phyloP scores from a whole-genome alignment of 2,797 vertebrate genomes.

The Acipenser oxyrinchus region DNA sequence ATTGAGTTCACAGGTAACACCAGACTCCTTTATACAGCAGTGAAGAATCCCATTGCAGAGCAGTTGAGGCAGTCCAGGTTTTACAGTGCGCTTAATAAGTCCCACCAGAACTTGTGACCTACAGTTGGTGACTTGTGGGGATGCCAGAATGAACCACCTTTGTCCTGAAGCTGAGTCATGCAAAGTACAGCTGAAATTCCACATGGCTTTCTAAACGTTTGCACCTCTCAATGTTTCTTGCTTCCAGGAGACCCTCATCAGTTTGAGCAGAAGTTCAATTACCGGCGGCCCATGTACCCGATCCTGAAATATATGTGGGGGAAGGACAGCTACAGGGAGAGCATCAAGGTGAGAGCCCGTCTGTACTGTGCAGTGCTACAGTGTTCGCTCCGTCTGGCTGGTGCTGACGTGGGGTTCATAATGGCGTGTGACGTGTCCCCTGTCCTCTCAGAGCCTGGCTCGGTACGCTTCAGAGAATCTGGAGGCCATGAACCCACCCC shows the following conservation, averaged over 20 bases:
- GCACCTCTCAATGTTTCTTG: too few relatives aligned
- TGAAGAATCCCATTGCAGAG: neutral
- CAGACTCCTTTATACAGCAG: rapidly evolving
- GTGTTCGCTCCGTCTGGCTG: neutral
- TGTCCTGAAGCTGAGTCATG: too few relatives aligned
- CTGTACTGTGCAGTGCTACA: neutral
- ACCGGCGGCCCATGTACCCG: constrained; percentile 96
- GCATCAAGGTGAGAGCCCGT: constrained; percentile 74
- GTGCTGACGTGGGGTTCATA: too few relatives aligned
- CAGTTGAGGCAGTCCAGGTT: neutral
- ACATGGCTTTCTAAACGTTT: too few relatives aligned
- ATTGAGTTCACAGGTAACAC: constrained; percentile 90
- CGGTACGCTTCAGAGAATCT: constrained; percentile 89
- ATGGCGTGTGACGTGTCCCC: too few relatives aligned
- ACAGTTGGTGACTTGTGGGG: too few relatives aligned
- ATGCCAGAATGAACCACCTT: too few relatives aligned
- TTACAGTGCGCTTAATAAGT: too few relatives aligned
- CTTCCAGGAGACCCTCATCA: constrained; percentile 90
- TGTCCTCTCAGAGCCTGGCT: constrained; percentile 66
- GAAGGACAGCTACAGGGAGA: constrained; percentile 78
- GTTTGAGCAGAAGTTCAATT: constrained; percentile 99
- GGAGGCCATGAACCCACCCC: constrained; percentile 91
- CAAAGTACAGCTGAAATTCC: too few relatives aligned
- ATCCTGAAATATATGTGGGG: constrained; percentile 96
- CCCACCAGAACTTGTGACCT: too few relatives aligned